Evolutionary conservation across 2,797 vertebrate species (phyloP), one percentile per base, ranked within the genome.

Genomic region (Pantherophis alleghaniensis): DNA sequence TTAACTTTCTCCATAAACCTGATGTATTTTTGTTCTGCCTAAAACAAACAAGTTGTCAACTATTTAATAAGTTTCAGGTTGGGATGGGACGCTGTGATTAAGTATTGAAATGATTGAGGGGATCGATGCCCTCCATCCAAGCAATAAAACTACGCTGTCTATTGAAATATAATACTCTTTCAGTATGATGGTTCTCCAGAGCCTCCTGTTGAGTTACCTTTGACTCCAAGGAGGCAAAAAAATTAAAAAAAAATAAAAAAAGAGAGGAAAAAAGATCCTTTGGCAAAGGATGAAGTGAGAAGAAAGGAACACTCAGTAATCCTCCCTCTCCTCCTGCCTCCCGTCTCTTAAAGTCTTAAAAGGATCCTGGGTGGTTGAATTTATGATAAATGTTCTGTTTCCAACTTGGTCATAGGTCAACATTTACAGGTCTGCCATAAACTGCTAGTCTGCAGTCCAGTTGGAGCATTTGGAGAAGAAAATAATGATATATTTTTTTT

Each of bases 401-500:
- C 53, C 24, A 60, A 32, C 42, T 32, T 91, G 56, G 42, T 63
- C 83, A n/a, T 56, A 56, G 53, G 56, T 91, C 74, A 61, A 13
- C 18, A 4, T 53, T 12, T 87, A 51, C 47, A 32, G 12, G 37
- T 12, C 28, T 53, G 22, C 47, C 5, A 12, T 91, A 47, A 89
- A 60, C 26, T 13, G 22, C 42, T 26, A 60, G 22, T 88, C 32
- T 74, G 32, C 9, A 11, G 24, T 51, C n/a, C 61, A 56, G 22
- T 37, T 22, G 14, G 47, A 51, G 5, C 42, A 28, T 10, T 55
- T 61, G 60, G 56, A 86, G 20, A 66, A 95, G 94, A 95, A 92
- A 87, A 94, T 91, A 94, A 66, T 0, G 24, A 16, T 66, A 32
- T 59, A 47, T 51, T 47, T 26, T 28, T 28, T 63, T 61, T 63